Conservation (phyloP, 2,113 vertebrate genomes). For the Indri indri region DNA sequence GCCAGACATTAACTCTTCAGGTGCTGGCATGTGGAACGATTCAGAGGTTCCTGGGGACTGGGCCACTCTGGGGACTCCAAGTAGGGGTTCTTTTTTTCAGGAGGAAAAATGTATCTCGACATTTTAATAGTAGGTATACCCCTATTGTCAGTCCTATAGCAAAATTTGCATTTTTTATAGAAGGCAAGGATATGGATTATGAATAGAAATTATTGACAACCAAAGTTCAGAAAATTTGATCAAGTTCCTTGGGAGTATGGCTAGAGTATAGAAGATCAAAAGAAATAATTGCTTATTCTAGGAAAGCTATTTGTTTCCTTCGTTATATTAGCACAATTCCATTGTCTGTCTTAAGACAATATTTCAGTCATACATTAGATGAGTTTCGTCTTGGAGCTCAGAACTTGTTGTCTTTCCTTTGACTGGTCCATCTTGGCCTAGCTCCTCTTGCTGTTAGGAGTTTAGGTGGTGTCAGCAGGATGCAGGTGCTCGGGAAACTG, state of each 20-base stretch:
- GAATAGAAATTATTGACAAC: not conserved
- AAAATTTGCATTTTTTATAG: constrained; percentile 25
- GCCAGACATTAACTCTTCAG: not conserved
- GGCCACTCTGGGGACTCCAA: not conserved
- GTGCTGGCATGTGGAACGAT: not conserved
- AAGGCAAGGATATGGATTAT: not conserved
- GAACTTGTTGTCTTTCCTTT: not conserved
- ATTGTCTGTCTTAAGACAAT: not conserved
- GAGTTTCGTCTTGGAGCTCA: not conserved
- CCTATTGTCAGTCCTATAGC: not conserved
- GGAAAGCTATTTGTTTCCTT: not conserved
- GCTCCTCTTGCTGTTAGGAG: not conserved
- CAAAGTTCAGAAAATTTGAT: not conserved
- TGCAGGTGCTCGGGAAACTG: not conserved
- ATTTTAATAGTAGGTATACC: not conserved
- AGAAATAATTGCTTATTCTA: not conserved
- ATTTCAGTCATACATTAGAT: not conserved
- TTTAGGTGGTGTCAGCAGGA: not conserved
- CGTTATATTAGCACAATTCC: not conserved
- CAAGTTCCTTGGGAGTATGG: not conserved
- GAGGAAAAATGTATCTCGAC: not conserved
- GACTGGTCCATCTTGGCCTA: not conserved
- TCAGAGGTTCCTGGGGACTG: not conserved
- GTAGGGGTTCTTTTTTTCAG: not conserved
- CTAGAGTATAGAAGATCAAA: not conserved